A percentile compares a stretch with the other conserved stretches of the same genome.
Conservation (phyloP, 2,888 invertebrate genomes). For the Scrobipalpa costella region DNA sequence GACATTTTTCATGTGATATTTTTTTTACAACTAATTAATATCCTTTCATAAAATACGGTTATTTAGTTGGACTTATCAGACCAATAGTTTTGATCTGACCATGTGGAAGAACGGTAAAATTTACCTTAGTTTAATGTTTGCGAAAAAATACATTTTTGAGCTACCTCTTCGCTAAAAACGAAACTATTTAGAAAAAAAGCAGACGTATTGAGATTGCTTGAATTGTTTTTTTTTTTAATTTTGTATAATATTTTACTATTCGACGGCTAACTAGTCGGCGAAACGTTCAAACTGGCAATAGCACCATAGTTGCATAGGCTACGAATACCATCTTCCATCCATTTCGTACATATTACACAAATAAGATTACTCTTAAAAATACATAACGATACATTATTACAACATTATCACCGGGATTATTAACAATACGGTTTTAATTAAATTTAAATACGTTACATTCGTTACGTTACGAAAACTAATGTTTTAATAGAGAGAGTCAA, state of each 20-base stretch:
- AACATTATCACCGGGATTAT: constrained; percentile 82
- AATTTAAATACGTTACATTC: constrained; percentile 73
- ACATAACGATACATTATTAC: constrained; percentile 81
- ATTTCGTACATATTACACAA: constrained; percentile 74
- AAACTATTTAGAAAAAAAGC: no score
- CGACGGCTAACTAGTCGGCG: not conserved
- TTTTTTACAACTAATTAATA: no score
- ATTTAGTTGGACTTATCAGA: no score
- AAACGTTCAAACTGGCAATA: constrained; percentile 31
- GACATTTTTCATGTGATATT: not conserved
- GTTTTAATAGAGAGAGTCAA: constrained; percentile 78
- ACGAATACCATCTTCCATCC: constrained; percentile 60
- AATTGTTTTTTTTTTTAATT: no score
- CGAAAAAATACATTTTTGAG: no score
- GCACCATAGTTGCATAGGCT: constrained; percentile 21
- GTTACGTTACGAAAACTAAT: constrained; percentile 72
- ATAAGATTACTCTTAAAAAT: constrained; percentile 78
- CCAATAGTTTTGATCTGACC: no score
- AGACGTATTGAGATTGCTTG: no score
- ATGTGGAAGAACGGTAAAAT: no score
- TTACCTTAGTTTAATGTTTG: no score
- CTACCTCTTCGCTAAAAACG: no score
- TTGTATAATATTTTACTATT: no score
- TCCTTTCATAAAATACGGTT: no score
- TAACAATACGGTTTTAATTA: constrained; percentile 74